Evolutionary conservation across 2,888 invertebrate species (phyloP).

Genomic region (Polydrusus cervinus): DNA sequence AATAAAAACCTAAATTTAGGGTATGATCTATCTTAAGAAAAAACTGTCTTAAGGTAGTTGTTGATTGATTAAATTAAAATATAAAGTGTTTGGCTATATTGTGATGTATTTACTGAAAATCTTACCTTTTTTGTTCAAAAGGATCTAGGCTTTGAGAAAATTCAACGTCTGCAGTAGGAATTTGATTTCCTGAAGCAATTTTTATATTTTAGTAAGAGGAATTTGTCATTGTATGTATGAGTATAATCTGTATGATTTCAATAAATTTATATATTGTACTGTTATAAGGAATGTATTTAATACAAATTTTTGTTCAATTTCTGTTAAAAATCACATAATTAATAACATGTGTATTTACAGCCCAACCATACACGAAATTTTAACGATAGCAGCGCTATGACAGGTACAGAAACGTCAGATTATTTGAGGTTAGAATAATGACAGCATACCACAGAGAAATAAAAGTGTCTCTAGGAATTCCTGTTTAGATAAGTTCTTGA

Average conservation of each 20-base stretch:
- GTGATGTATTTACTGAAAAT: background rate
- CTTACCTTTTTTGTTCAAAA: constrained; percentile 29
- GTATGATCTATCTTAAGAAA: background rate
- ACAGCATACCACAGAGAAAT: too few species aligned
- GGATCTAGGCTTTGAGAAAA: constrained; percentile 7
- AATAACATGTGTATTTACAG: constrained; percentile 55
- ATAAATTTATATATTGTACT: constrained; percentile 49
- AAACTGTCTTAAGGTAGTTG: background rate
- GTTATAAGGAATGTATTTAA: constrained; percentile 49
- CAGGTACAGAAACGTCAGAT: constrained; percentile 12
- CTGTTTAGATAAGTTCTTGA: too few species aligned
- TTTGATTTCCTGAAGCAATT: constrained; percentile 30
- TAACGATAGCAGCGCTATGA: constrained; percentile 15
- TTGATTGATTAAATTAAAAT: background rate
- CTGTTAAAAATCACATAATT: constrained; percentile 57
- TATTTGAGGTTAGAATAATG: constrained; percentile 33
- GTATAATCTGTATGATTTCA: constrained; percentile 21
- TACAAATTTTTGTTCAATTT: constrained; percentile 30
- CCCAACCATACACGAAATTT: constrained; percentile 32
- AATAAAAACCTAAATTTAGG: constrained; percentile 2
- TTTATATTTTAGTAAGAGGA: constrained; percentile 18
- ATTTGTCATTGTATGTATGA: constrained; percentile 29
- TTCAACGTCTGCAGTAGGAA: constrained; percentile 18
- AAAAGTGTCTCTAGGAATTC: too few species aligned
- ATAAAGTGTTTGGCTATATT: background rate